Base-by-base conservation (phyloP, 2,888 invertebrate genomes). In the Drosophila trichaetosa region DNA sequence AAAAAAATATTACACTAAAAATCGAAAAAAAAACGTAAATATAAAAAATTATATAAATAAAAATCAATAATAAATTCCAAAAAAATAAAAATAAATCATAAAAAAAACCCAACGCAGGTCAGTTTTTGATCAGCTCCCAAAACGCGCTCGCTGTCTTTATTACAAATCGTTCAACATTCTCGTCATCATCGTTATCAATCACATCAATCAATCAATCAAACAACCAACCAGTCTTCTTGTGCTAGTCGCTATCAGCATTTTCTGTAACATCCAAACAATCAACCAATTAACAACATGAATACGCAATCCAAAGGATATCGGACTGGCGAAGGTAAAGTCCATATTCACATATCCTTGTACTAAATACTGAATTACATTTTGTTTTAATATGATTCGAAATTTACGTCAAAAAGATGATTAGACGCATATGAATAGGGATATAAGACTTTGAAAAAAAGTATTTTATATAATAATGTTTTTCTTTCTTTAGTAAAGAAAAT, bases 291-390 rank as follows among this genome's bases (percentile, higher is more conserved):
- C 88, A 92, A 80, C 68, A 93, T 93, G 93, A 93, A 93, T 83
- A 91, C 93, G 66, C 93, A 93, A 85, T 91, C 93, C 68, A 93
- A 93, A 77, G 92, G 90, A 80, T 93, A 91, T 86, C 92, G 93
- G 76, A 89, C 92, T 53, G 91, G 93, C 64, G 93, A 93, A 91
- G 93, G 93, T 93, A 88, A 83, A 87, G 78, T 53, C 46, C 46
- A 46, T 8, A 46, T 46, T 4, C 8, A 24, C 3, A 24, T 24
- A 46, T 46, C 16, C 24, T 24, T 46, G 1, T 24, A 16, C 8
- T 46, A 24, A 16, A 8, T 24, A 24, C 8, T 24, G 1, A 16
- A 46, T 16, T 46, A 0, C 7, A 16, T 46, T 24, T 24, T 2
- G 5, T 21, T 42, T 42, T 11, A 5, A 42, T 42, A 11, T 21